Conservation (phyloP, 2,888 invertebrate genomes). For the Latrodectus elegans region DNA sequence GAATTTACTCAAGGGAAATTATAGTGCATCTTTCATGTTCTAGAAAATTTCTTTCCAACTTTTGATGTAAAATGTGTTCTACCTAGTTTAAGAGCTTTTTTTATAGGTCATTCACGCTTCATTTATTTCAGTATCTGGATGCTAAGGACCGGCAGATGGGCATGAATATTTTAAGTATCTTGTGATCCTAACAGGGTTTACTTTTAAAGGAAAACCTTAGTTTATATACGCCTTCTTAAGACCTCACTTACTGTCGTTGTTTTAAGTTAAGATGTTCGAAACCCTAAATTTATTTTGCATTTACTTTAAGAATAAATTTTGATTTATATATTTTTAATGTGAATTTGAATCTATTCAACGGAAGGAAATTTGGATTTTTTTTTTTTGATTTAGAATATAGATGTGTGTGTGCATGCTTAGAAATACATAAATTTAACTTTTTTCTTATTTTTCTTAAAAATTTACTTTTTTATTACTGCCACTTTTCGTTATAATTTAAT, state of each 20-base stretch:
- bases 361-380: too few species aligned
- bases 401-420: too few species aligned
- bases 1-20: slow-evolving; percentile 50
- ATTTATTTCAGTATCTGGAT: neutral
- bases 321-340: too few species aligned
- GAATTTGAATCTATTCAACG: too few species aligned
- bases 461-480: too few species aligned
- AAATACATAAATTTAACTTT: too few species aligned
- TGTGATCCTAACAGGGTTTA: neutral
- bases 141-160: neutral
- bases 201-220: too few species aligned
- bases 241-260: neutral
- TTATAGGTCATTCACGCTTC: neutral
- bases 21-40: slow-evolving; percentile 1
- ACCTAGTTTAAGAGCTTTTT: neutral
- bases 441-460: too few species aligned
- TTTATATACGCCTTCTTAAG: too few species aligned
- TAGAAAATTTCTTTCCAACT: neutral
- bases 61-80: neutral
- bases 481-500: too few species aligned
- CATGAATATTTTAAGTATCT: neutral
- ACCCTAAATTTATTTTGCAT: neutral
- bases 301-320: too few species aligned
- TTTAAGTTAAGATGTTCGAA: neutral
- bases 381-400: too few species aligned